These are phyloP conservation scores for Drosophila parthenogenetica DNA, from an alignment of 2,888 invertebrate genomes.

Conservation along the genomic window DNA sequence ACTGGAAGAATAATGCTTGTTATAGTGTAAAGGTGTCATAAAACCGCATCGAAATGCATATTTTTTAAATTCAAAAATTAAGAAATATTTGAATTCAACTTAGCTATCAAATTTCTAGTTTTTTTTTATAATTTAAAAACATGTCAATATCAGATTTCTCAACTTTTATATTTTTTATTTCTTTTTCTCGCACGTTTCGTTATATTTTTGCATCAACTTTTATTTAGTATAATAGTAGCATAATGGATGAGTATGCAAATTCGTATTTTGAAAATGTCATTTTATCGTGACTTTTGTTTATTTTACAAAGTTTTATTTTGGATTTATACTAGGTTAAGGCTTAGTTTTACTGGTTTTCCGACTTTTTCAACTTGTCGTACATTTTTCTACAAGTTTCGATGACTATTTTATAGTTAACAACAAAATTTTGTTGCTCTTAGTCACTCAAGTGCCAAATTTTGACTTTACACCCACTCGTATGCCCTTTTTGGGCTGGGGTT, in stretches of 20 bases:
- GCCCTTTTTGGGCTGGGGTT: background rate
- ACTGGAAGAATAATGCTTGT: background rate
- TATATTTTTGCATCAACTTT: conserved; percentile 10
- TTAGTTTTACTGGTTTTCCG: background rate
- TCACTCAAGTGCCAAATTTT: background rate
- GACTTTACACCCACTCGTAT: background rate
- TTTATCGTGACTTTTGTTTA: conserved; percentile 18
- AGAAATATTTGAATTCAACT: too few species aligned
- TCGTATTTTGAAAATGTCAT: conserved; percentile 11
- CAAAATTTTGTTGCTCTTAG: background rate
- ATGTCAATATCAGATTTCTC: background rate
- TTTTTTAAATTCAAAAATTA: too few species aligned
- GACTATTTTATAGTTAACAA: background rate
- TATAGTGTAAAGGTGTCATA: too few species aligned
- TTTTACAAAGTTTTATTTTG: conserved; percentile 25
- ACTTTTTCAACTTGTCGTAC: background rate
- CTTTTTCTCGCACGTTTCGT: conserved; percentile 5
- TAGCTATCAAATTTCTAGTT: too few species aligned
- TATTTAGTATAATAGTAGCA: conserved; percentile 1
- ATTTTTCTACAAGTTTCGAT: conserved; percentile 7
- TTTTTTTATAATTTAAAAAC: too few species aligned
- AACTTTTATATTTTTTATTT: conserved; percentile 14
- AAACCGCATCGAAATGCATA: too few species aligned
- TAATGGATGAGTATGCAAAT: conserved; percentile 29
- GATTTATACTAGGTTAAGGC: conserved; percentile 13